Evolutionary conservation across 2,113 vertebrate genomes (phyloP).

Genomic region (Bubo bubo): DNA sequence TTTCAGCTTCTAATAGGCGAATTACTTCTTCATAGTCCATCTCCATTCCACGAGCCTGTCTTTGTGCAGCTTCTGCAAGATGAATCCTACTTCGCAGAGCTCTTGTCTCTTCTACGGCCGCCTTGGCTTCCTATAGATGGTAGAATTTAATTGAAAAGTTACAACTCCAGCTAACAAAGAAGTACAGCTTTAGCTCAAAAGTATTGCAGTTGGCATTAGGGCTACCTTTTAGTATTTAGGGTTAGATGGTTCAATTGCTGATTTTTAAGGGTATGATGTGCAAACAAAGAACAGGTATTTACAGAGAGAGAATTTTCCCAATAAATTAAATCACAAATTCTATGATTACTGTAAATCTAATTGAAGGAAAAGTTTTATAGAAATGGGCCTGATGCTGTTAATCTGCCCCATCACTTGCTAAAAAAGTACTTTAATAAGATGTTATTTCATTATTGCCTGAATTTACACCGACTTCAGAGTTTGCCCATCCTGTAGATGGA

Average conservation of each 20-base stretch:
- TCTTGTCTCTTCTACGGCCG: slow-evolving; percentile 82
- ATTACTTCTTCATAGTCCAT: slow-evolving; percentile 97
- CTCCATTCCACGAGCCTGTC: slow-evolving; percentile 88
- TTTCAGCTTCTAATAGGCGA: slow-evolving; percentile 90
- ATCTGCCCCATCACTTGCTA: neutral
- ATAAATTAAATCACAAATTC: neutral
- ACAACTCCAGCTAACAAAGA: neutral
- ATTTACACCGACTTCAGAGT: neutral
- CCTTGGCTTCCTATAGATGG: slow-evolving; percentile 82
- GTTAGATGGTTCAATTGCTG: neutral
- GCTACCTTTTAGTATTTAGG: neutral
- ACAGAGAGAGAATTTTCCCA: neutral
- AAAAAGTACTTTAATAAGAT: neutral
- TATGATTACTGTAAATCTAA: neutral
- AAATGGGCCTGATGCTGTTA: neutral
- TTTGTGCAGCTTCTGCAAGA: slow-evolving; percentile 88
- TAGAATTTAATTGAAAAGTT: neutral
- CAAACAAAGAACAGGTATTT: neutral
- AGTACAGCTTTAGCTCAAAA: neutral
- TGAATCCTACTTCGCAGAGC: slow-evolving; percentile 83
- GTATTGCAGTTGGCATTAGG: neutral
- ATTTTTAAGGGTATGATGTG: neutral
- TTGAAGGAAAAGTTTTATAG: neutral
- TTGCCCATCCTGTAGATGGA: neutral
- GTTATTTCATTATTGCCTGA: neutral